Conservation (phyloP, 2,888 invertebrate genomes). For the Zele albiditarsus region DNA sequence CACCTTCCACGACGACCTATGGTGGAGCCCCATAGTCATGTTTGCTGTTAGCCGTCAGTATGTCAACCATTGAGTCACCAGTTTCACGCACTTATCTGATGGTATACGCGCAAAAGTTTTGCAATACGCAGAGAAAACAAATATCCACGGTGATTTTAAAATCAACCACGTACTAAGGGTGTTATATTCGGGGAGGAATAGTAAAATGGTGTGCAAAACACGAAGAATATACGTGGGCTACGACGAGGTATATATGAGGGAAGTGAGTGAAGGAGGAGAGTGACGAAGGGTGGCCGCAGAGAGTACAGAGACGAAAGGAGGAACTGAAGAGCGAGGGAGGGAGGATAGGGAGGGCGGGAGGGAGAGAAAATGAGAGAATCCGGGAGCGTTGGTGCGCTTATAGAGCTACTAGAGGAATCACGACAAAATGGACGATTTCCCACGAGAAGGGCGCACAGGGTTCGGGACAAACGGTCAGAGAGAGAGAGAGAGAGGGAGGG, state of each 20-base stretch:
- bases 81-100: conserved; percentile 23
- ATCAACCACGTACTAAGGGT: neutral
- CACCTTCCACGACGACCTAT: conserved; percentile 67
- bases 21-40: conserved; percentile 67
- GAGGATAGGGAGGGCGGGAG: neutral
- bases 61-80: conserved; percentile 62
- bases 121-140: neutral
- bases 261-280: conserved; percentile 42
- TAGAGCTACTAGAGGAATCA: conserved; percentile 64
- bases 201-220: neutral
- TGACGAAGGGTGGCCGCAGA: neutral
- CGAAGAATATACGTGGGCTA: neutral
- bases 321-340: conserved; percentile 26
- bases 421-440: conserved; percentile 67
- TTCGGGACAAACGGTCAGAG: no score
- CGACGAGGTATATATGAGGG: conserved; percentile 35
- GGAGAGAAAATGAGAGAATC: conserved; percentile 22
- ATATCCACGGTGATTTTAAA: neutral
- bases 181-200: neutral
- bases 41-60: conserved; percentile 58
- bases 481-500: no score
- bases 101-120: neutral
- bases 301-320: neutral
- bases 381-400: conserved; percentile 57
- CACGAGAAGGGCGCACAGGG: conserved; percentile 49